Evolutionary conservation across 2,888 invertebrate species (phyloP).

Genomic region (Melieria crassipennis): DNA sequence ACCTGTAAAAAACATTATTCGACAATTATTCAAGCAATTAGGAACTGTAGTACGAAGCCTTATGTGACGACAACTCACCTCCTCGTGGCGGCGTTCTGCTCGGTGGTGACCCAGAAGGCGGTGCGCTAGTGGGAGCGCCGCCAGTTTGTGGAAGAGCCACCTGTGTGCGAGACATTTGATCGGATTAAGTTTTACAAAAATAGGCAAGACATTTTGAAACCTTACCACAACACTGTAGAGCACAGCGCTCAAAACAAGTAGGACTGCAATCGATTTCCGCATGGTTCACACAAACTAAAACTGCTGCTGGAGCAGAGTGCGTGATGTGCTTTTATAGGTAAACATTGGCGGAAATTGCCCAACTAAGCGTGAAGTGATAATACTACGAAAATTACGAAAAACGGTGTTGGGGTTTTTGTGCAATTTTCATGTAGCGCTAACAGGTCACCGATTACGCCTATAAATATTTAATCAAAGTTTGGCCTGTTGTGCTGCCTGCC

Average conservation of each 20-base stretch:
- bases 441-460: too few species aligned
- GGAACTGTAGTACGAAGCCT: neutral
- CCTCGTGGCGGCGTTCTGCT: neutral
- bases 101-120: neutral
- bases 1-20: neutral
- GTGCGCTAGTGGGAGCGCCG: neutral
- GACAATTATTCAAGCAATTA: neutral
- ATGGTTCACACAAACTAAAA: neutral
- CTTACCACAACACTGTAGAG: slow-evolving; percentile 12
- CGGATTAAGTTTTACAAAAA: neutral
- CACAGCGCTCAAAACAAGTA: neutral
- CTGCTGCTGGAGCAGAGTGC: too few species aligned
- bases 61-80: slow-evolving; percentile 6
- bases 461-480: too few species aligned
- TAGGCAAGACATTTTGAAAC: neutral
- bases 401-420: too few species aligned
- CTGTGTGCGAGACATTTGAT: neutral
- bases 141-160: neutral
- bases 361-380: too few species aligned
- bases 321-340: too few species aligned
- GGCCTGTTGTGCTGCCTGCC: too few species aligned
- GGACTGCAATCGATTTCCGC: neutral
- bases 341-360: too few species aligned
- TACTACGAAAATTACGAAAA: too few species aligned
- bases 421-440: too few species aligned